These are phyloP conservation scores for Brachionus manjavacas DNA, from an alignment of 1,140 invertebrate genomes.

Conservation along the genomic window DNA sequence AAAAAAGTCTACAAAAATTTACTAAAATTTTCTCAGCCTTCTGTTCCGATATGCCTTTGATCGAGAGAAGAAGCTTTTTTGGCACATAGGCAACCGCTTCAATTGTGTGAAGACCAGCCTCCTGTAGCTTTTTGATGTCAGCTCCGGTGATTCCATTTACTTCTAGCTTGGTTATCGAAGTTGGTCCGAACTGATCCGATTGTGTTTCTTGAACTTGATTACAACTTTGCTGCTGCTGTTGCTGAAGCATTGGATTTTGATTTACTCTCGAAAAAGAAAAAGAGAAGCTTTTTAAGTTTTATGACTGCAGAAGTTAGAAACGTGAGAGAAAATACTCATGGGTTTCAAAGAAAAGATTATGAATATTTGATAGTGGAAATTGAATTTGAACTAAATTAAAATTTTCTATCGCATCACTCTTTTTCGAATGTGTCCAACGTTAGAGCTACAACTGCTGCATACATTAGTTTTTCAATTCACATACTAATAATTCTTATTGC, in stretches of 20 bases:
- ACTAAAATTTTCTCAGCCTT: constrained; percentile 92
- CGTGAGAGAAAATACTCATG: neutral
- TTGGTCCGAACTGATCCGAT: constrained; percentile 32
- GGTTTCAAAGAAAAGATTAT: neutral
- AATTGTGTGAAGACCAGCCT: constrained; percentile 86
- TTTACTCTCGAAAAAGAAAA: neutral
- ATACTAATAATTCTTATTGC: neutral
- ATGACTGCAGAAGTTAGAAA: neutral
- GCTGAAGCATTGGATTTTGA: neutral
- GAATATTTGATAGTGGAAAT: neutral
- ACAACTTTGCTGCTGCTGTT: constrained; percentile 16
- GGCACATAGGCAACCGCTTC: constrained; percentile 90
- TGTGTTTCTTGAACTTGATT: constrained; percentile 38
- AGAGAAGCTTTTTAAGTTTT: neutral
- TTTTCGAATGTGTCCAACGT: neutral
- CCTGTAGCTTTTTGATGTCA: constrained; percentile 88
- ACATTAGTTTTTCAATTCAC: neutral
- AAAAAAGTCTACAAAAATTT: constrained; percentile 46
- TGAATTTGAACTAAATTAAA: neutral
- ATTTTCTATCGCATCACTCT: neutral
- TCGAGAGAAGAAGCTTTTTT: constrained; percentile 77
- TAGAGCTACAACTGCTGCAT: neutral
- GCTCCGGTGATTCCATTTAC: constrained; percentile 71
- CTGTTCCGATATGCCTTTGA: constrained; percentile 93
- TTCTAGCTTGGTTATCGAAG: constrained; percentile 47